Evolutionary conservation across 2,797 vertebrate species (phyloP).

Genomic region (Discoglossus pictus): DNA sequence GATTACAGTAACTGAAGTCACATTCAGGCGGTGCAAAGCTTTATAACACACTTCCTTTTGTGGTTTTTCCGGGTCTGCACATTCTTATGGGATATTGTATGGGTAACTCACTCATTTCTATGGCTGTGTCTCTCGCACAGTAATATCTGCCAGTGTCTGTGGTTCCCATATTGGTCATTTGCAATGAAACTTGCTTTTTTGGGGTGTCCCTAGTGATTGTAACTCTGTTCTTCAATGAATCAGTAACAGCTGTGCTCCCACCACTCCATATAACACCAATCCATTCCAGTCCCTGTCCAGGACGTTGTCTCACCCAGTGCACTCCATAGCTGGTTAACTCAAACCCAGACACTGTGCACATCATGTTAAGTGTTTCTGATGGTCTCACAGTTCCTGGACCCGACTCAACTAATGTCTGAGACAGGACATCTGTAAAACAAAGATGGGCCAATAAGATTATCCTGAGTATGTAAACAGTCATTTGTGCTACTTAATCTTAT

Average conservation of each 20-base stretch:
- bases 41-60: no score
- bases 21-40: no score
- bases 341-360: constrained; percentile 10
- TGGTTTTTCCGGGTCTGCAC: no score
- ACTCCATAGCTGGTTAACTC: neutral
- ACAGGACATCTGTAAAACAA: constrained; percentile 4
- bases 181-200: no score
- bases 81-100: constrained; percentile 1
- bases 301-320: neutral
- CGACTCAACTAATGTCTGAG: constrained; percentile 6
- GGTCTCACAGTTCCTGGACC: constrained; percentile 5
- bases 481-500: neutral
- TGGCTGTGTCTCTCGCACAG: constrained; percentile 41
- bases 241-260: neutral
- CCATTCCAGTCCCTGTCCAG: constrained; percentile 3
- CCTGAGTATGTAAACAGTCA: no score
- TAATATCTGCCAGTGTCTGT: no score
- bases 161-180: no score
- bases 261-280: constrained; percentile 6
- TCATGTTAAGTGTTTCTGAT: neutral
- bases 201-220: neutral
- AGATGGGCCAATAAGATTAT: neutral
- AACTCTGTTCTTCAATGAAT: neutral
- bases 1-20: no score
- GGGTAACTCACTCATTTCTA: neutral